Percentiles rank a stretch among this genome's conserved stretches.
These are phyloP conservation scores for Sweltsa coloradensis DNA, from an alignment of 1,140 invertebrate species.

Conservation along the genomic window DNA sequence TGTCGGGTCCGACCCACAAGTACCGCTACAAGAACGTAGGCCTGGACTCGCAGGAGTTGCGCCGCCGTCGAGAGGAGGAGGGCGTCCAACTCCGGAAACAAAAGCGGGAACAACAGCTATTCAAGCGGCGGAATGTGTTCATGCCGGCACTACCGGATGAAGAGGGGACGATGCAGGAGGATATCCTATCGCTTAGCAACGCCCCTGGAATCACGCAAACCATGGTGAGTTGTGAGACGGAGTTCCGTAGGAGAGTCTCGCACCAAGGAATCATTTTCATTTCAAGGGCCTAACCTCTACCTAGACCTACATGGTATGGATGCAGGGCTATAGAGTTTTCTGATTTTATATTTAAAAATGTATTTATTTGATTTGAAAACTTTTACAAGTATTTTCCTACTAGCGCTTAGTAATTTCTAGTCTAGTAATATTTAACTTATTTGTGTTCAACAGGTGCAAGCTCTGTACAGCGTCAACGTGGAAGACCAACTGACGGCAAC, in stretches of 20 bases:
- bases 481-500: slow-evolving; percentile 79
- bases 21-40: slow-evolving; percentile 92
- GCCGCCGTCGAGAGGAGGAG: slow-evolving; percentile 88
- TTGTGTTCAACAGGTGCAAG: no score
- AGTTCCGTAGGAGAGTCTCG: no score
- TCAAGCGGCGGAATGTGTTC: slow-evolving; percentile 79
- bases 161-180: slow-evolving; percentile 23
- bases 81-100: slow-evolving; percentile 92
- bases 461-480: slow-evolving; percentile 68
- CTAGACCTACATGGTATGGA: no score
- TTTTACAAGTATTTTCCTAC: no score
- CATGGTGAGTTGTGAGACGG: no score
- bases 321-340: no score
- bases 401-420: no score
- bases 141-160: slow-evolving; percentile 7
- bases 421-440: no score
- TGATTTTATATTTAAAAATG: no score
- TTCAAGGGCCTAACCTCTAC: no score
- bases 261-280: no score
- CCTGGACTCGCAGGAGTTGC: slow-evolving; percentile 81
- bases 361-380: no score
- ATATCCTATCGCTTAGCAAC: slow-evolving; percentile 27
- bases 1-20: slow-evolving; percentile 70
- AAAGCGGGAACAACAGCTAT: slow-evolving; percentile 85
- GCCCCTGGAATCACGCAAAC: slow-evolving; percentile 49